A percentile compares a stretch with the other conserved stretches of the same genome.
These are phyloP conservation scores for Platygyra sinensis DNA, from an alignment of 64 coral and sea anemone genomes.

Conservation along the genomic window DNA sequence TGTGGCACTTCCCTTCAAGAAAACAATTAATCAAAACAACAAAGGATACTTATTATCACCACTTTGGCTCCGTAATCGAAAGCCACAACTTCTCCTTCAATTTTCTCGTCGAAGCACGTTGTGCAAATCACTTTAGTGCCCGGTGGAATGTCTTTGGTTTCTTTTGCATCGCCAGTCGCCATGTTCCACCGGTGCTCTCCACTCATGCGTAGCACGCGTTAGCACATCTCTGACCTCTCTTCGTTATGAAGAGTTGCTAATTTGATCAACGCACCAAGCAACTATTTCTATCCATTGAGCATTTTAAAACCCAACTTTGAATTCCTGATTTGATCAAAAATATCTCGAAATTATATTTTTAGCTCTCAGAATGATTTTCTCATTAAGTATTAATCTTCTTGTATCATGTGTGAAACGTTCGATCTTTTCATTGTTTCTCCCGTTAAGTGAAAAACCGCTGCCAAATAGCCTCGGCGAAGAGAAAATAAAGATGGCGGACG, in stretches of 20 bases:
- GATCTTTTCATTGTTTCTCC: background rate
- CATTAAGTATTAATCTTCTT: background rate
- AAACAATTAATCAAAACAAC: background rate
- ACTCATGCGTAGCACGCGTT: conserved; percentile 21
- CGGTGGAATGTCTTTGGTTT: conserved; percentile 79
- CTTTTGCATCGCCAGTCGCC: conserved; percentile 88
- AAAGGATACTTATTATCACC: conserved; percentile 99
- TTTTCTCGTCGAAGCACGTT: conserved; percentile 85
- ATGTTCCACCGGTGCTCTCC: conserved; percentile 65
- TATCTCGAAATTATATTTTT: background rate
- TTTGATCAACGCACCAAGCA: conserved; percentile 11
- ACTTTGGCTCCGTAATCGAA: conserved; percentile 88
- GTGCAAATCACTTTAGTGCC: conserved; percentile 86
- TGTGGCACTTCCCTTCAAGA: background rate
- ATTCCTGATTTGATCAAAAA: background rate
- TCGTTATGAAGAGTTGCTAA: conserved; percentile 13
- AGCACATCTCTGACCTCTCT: background rate
- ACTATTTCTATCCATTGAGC: background rate
- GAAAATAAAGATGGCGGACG: conserved; percentile 66
- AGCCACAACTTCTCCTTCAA: conserved; percentile 97
- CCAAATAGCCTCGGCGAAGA: background rate
- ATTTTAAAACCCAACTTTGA: background rate
- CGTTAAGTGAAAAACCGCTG: conserved; percentile 47
- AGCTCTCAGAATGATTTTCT: background rate
- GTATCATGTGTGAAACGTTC: background rate